Base-by-base conservation (phyloP, 2,888 invertebrate species). In the Ametastegia equiseti region DNA sequence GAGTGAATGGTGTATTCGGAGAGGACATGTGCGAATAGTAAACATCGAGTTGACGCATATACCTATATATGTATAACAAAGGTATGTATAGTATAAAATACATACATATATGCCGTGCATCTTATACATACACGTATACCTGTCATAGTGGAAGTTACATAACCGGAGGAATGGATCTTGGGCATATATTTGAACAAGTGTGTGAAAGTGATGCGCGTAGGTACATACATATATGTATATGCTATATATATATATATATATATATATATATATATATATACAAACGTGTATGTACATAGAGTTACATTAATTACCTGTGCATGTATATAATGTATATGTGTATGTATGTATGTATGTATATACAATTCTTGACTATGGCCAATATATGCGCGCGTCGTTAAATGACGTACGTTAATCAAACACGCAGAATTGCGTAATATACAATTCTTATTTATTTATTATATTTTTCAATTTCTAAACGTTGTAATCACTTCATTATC, bases 101-200 rank as follows among this genome's bases (percentile, higher is more conserved):
- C n/a, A n/a, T n/a, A n/a, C n/a, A n/a, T n/a, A n/a, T n/a, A n/a
- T n/a, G n/a, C n/a, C n/a, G n/a, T n/a, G n/a, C n/a, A n/a, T n/a
- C n/a, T n/a, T n/a, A n/a, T n/a, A n/a, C n/a, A n/a, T n/a, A n/a
- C n/a, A n/a, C 11, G 4, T 54, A n/a, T 54, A n/a, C 23, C 19
- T 11, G 54, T 54, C 23, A 11, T 54, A 23, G 54, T 54, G 23
- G 23, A 23, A 42, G 69, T 69, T 42, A 69, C 69, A 69, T 42
- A 69, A 36, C 69, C 23, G 15, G 63, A 15, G 33, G 63, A 63
- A 63, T 63, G 63, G 63, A 63, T 63, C 63, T 63, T 63, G 30
- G n/a, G 63, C 63, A 63, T 63, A n/a, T n/a, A 63, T 63, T 63
- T 63, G 63, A 63, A 63, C 63, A 63, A 63, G 63, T 63, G 63